These are phyloP conservation scores for Pelecanoides urinatrix DNA, from an alignment of 2,113 vertebrate species.

Conservation along the genomic window DNA sequence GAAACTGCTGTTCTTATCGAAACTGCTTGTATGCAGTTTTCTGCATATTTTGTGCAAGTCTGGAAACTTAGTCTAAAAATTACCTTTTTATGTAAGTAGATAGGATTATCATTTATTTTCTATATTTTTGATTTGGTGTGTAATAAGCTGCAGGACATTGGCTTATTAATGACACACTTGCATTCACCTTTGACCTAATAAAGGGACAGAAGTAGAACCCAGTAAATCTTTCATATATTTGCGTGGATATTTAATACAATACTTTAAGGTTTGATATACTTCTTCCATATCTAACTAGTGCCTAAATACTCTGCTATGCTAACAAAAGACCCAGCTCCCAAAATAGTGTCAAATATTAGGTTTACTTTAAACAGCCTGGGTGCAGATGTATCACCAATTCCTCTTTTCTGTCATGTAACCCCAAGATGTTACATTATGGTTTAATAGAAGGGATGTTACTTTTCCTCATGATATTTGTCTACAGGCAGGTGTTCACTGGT, in stretches of 20 bases:
- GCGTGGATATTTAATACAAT: slow-evolving; percentile 46
- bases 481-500: not conserved
- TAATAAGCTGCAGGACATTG: slow-evolving; percentile 67
- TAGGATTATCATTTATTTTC: slow-evolving; percentile 66
- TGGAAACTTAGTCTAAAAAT: slow-evolving; percentile 52
- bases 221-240: slow-evolving; percentile 38
- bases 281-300: slow-evolving; percentile 30
- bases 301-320: slow-evolving; percentile 41
- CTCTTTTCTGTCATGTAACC: not conserved
- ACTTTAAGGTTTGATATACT: slow-evolving; percentile 16
- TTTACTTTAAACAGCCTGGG: not conserved
- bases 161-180: slow-evolving; percentile 56
- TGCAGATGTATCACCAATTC: not conserved
- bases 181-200: slow-evolving; percentile 51
- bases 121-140: slow-evolving; percentile 55
- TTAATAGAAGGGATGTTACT: not conserved
- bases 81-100: slow-evolving; percentile 56
- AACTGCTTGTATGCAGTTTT: slow-evolving; percentile 53
- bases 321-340: not conserved
- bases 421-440: not conserved
- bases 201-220: slow-evolving; percentile 59
- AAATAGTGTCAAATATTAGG: not conserved
- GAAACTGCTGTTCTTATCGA: slow-evolving; percentile 60
- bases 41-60: slow-evolving; percentile 56
- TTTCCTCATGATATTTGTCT: not conserved